Evolutionary conservation across 2,797 vertebrate genomes (phyloP).

Genomic region (Alosa sapidissima): DNA sequence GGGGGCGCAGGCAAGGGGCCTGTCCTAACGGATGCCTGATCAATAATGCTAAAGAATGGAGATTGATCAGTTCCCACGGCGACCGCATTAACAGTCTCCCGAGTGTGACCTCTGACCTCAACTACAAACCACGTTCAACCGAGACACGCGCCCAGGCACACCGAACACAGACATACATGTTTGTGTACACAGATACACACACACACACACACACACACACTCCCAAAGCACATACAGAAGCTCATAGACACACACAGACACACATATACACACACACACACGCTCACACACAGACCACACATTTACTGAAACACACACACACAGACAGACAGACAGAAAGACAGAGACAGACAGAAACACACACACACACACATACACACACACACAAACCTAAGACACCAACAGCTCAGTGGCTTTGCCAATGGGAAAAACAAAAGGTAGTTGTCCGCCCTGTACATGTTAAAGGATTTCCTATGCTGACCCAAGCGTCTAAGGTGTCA

Average conservation of each 20-base stretch:
- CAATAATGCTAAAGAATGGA: conserved; percentile 80
- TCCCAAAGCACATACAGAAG: neutral
- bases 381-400: neutral
- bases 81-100: conserved; percentile 85
- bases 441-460: conserved; percentile 12
- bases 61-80: conserved; percentile 88
- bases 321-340: conserved; percentile 29
- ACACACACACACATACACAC: conserved; percentile 46
- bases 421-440: conserved; percentile 11
- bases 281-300: conserved; percentile 62
- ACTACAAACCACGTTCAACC: conserved; percentile 72
- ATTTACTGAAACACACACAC: conserved; percentile 64
- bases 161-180: conserved; percentile 39
- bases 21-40: conserved; percentile 75
- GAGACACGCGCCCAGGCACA: conserved; percentile 53
- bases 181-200: neutral
- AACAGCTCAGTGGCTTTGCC: neutral
- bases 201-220: neutral
- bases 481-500: conserved; percentile 5
- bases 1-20: conserved; percentile 68
- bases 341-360: conserved; percentile 30
- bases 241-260: neutral
- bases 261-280: neutral
- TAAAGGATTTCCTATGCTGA: conserved; percentile 26
- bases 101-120: conserved; percentile 83